A percentile compares a stretch with the other conserved stretches of the same genome.
These are phyloP conservation scores for Microchrysa polita DNA, from an alignment of 2,888 invertebrate species.

Conservation along the genomic window DNA sequence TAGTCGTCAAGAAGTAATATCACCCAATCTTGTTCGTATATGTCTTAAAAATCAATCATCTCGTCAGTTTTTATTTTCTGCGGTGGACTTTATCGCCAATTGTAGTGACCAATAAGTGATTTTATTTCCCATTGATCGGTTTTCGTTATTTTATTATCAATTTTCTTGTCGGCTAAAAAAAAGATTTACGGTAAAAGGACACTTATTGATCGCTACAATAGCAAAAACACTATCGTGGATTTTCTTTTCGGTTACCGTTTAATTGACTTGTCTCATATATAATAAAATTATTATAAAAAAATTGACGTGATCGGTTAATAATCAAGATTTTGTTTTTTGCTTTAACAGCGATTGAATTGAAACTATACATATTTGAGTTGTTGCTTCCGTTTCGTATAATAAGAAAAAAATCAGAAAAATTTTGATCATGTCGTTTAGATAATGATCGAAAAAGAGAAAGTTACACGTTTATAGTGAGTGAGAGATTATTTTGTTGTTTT, in stretches of 20 bases:
- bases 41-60: constrained; percentile 6
- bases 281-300: not conserved
- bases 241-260: constrained; percentile 22
- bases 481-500: constrained; percentile 18
- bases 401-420: not conserved
- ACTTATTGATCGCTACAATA: not conserved
- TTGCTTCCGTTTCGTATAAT: not conserved
- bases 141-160: too few species aligned
- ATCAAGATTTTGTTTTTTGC: not conserved
- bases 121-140: not conserved
- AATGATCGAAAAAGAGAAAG: constrained; percentile 61
- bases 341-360: not conserved
- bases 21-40: not conserved
- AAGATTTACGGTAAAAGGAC: constrained; percentile 23
- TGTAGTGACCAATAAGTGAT: too few species aligned
- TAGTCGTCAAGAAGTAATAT: not conserved
- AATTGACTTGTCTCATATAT: constrained; percentile 4
- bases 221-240: constrained; percentile 12
- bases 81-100: constrained; percentile 28
- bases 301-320: constrained; percentile 15
- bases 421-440: constrained; percentile 48
- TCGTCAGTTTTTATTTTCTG: too few species aligned
- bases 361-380: not conserved
- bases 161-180: not conserved
- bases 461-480: constrained; percentile 55